These are phyloP conservation scores for Plemyria rubiginata DNA, from an alignment of 2,888 invertebrate species.

Conservation along the genomic window DNA sequence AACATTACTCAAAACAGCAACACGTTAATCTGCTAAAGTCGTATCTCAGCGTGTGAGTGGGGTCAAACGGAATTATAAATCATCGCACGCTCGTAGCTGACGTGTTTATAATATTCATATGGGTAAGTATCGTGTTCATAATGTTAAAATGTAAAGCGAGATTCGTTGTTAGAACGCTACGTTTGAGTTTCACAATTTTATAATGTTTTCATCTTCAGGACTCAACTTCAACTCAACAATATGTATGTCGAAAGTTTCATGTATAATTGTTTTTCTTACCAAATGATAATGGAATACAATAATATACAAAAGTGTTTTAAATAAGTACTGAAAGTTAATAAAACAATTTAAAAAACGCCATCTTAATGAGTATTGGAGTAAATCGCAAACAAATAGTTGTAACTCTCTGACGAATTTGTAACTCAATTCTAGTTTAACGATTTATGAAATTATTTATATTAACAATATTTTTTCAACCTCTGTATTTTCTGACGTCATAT, in stretches of 20 bases:
- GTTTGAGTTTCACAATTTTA: not conserved
- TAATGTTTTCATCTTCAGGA: not conserved
- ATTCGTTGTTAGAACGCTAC: not conserved
- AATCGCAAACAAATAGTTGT: too few relatives aligned
- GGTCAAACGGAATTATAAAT: conserved; percentile 63
- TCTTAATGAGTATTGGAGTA: too few relatives aligned
- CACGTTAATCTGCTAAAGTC: conserved; percentile 7
- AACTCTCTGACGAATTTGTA: too few relatives aligned
- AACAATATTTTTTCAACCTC: conserved; percentile 12
- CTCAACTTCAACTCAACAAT: too few relatives aligned
- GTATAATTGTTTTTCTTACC: too few relatives aligned
- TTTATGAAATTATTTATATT: not conserved
- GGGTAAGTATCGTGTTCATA: conserved; percentile 25
- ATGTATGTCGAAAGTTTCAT: too few relatives aligned
- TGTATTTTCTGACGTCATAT: conserved; percentile 11
- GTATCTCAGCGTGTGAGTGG: conserved; percentile 35
- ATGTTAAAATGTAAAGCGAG: conserved; percentile 10
- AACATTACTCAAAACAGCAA: conserved; percentile 11
- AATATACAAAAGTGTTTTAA: too few relatives aligned
- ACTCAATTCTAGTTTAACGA: too few relatives aligned
- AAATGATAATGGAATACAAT: too few relatives aligned
- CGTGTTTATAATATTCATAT: conserved; percentile 57
- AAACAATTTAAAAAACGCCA: too few relatives aligned
- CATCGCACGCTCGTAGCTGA: conserved; percentile 45
- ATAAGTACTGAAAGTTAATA: too few relatives aligned